phyloP scores from a whole-genome alignment of 2,797 vertebrate species.

The Eidolon dupreanum region DNA sequence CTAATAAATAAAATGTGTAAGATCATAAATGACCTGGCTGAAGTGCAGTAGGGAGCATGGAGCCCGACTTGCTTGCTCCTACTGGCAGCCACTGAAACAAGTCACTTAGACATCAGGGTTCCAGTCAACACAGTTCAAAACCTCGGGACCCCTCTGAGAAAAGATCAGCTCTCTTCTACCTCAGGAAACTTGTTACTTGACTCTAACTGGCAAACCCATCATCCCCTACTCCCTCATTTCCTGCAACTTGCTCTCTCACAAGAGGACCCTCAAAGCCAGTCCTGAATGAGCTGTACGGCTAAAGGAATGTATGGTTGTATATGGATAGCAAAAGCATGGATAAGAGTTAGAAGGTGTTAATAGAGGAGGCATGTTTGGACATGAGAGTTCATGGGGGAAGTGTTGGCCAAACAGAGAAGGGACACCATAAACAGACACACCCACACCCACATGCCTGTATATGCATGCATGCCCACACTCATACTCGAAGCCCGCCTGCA shows the following conservation, averaged over 20 bases:
- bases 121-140: background rate
- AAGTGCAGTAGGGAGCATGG: background rate
- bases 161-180: background rate
- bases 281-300: background rate
- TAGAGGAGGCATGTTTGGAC: background rate
- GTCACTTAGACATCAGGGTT: background rate
- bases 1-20: background rate
- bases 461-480: background rate
- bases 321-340: background rate
- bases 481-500: background rate
- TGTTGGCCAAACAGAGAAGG: background rate
- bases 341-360: background rate
- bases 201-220: background rate
- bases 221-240: background rate
- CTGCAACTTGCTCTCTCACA: background rate
- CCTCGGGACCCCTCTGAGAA: background rate
- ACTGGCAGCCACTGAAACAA: background rate
- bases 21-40: background rate
- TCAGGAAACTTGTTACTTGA: background rate
- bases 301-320: background rate
- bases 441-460: background rate
- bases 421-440: background rate
- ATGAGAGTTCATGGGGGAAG: background rate
- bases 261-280: background rate
- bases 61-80: background rate